Percentiles rank a stretch among this genome's conserved stretches.
Conservation (phyloP, 2,797 vertebrate species). For the Sciurus vulgaris region DNA sequence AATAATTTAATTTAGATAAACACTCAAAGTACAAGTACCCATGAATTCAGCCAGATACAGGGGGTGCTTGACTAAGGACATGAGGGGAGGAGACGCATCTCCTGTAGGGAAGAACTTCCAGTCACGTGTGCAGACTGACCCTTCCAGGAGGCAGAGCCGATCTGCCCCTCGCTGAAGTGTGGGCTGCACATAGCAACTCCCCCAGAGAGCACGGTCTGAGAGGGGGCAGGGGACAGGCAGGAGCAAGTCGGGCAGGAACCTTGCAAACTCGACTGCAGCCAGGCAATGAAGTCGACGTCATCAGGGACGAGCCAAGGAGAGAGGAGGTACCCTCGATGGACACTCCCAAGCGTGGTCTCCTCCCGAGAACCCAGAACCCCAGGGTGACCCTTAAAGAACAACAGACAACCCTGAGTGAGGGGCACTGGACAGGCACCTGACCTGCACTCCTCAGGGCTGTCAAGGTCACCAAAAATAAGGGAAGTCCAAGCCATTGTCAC, state of each 20-base stretch:
- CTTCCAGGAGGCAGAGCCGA: not conserved
- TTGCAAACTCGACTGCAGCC: not conserved
- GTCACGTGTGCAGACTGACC: not conserved
- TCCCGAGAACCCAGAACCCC: not conserved
- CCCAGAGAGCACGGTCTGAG: not conserved
- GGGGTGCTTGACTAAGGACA: not conserved
- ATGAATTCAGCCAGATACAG: not conserved
- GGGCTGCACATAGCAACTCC: not conserved
- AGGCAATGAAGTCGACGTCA: not conserved
- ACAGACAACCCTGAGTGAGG: not conserved
- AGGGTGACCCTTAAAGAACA: too few relatives aligned
- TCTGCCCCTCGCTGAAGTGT: not conserved
- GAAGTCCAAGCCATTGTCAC: too few relatives aligned
- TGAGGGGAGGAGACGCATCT: too few relatives aligned
- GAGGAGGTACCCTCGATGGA: not conserved
- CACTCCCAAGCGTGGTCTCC: not conserved
- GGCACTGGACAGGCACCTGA: not conserved
- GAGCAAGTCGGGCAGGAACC: too few relatives aligned
- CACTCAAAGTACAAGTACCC: not conserved
- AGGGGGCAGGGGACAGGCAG: not conserved
- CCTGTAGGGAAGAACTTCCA: too few relatives aligned
- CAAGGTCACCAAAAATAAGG: too few relatives aligned
- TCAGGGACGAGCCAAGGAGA: not conserved
- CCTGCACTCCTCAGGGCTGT: too few relatives aligned
- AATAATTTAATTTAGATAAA: not conserved